phyloP scores from a whole-genome alignment of 2,797 vertebrate species.

The Erithacus rubecula region DNA sequence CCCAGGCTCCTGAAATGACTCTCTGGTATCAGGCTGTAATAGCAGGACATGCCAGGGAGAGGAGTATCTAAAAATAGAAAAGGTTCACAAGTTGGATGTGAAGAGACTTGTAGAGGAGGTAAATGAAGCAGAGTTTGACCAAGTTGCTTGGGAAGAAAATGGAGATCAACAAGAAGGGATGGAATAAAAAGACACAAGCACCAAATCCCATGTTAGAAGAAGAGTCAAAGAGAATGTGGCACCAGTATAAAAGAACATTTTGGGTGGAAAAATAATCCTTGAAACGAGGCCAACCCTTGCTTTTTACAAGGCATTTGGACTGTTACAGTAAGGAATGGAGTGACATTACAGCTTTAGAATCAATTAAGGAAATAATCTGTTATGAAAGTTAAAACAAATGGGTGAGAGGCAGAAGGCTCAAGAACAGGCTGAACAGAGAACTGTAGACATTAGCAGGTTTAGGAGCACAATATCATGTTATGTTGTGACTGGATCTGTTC shows the following conservation, averaged over 20 bases:
- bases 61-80: not conserved
- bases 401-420: not conserved
- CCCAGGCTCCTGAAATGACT: not conserved
- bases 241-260: not conserved
- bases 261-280: not conserved
- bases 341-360: not conserved
- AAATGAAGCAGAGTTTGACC: not conserved
- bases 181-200: not conserved
- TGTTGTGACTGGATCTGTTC: not conserved
- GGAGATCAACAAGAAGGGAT: not conserved
- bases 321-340: not conserved
- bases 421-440: not conserved
- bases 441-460: not conserved
- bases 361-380: not conserved
- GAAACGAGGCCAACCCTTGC: not conserved
- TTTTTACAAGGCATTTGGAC: not conserved
- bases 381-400: not conserved
- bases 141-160: not conserved
- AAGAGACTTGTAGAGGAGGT: not conserved
- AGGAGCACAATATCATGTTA: not conserved
- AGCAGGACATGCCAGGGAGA: not conserved
- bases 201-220: not conserved
- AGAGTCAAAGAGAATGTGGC: not conserved
- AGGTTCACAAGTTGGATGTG: not conserved
- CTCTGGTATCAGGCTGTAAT: not conserved